Percentiles rank a stretch among this genome's conserved stretches.
phyloP scores from a whole-genome alignment of 2,797 vertebrate genomes.

The Crocodylus rhombifer region DNA sequence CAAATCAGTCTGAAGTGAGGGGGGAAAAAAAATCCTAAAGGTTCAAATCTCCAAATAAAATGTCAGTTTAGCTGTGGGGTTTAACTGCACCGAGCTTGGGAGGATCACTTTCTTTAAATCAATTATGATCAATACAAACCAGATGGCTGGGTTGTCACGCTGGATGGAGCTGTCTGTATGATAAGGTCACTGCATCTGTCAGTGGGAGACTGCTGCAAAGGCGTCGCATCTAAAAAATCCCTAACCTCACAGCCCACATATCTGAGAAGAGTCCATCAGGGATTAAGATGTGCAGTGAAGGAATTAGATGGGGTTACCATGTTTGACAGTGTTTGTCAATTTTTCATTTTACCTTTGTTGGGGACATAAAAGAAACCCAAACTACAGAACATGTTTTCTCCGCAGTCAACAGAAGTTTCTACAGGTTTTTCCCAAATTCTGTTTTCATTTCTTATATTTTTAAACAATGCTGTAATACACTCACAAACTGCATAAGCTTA shows the following conservation, averaged over 20 bases:
- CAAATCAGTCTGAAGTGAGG: slow-evolving; percentile 38
- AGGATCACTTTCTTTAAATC: slow-evolving; percentile 73
- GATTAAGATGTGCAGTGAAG: slow-evolving; percentile 60
- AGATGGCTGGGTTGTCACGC: slow-evolving; percentile 78
- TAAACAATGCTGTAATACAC: slow-evolving; percentile 52
- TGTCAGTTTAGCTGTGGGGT: slow-evolving; percentile 25
- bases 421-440: neutral
- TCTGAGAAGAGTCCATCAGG: slow-evolving; percentile 59
- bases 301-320: slow-evolving; percentile 52
- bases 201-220: slow-evolving; percentile 51
- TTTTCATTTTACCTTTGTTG: neutral
- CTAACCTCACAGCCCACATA: slow-evolving; percentile 33
- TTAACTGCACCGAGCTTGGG: slow-evolving; percentile 40
- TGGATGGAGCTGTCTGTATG: slow-evolving; percentile 72
- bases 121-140: slow-evolving; percentile 75
- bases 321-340: slow-evolving; percentile 64
- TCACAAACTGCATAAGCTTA: slow-evolving; percentile 66
- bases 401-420: slow-evolving; percentile 12
- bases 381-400: neutral
- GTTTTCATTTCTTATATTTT: slow-evolving; percentile 60
- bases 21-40: slow-evolving; percentile 26
- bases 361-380: slow-evolving; percentile 18
- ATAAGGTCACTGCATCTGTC: slow-evolving; percentile 82
- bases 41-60: slow-evolving; percentile 41
- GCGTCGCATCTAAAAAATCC: slow-evolving; percentile 51